phyloP scores from a whole-genome alignment of 1,140 invertebrate species.

The Pseudobourletiella spinata region DNA sequence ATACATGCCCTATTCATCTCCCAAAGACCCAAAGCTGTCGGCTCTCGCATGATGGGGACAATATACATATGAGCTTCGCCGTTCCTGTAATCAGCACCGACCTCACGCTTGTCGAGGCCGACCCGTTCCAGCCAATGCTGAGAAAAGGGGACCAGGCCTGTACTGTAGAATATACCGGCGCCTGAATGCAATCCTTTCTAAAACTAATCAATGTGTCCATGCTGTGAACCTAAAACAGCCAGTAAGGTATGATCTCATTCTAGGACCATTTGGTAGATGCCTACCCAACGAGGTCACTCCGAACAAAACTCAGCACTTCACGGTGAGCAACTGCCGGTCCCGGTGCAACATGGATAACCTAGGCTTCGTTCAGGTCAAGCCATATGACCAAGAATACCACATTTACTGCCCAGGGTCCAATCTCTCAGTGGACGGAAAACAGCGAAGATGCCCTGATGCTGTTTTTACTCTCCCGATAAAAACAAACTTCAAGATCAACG shows the following conservation, averaged over 20 bases:
- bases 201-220: neutral
- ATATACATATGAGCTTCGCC: slow-evolving; percentile 8
- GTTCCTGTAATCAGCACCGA: slow-evolving; percentile 6
- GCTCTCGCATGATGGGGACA: neutral
- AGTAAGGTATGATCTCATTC: slow-evolving; percentile 10
- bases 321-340: neutral
- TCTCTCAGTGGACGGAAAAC: neutral
- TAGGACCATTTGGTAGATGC: slow-evolving; percentile 4
- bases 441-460: slow-evolving; percentile 3
- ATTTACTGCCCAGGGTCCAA: slow-evolving; percentile 15
- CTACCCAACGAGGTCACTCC: too few species aligned
- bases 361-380: slow-evolving; percentile 13
- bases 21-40: neutral
- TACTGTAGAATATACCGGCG: slow-evolving; percentile 8
- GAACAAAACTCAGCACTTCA: slow-evolving; percentile 1
- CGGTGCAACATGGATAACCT: neutral
- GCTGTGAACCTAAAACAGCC: slow-evolving; percentile 5
- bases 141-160: slow-evolving; percentile 13
- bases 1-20: slow-evolving; percentile 5
- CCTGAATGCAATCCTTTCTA: neutral
- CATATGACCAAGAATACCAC: slow-evolving; percentile 3
- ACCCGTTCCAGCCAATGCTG: slow-evolving; percentile 13
- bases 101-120: slow-evolving; percentile 12
- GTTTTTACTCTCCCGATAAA: slow-evolving; percentile 6
- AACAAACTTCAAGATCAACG: slow-evolving; percentile 17